Evolutionary conservation across 2,797 vertebrate genomes (phyloP).

Genomic region (Pseudocheirus occidentalis): DNA sequence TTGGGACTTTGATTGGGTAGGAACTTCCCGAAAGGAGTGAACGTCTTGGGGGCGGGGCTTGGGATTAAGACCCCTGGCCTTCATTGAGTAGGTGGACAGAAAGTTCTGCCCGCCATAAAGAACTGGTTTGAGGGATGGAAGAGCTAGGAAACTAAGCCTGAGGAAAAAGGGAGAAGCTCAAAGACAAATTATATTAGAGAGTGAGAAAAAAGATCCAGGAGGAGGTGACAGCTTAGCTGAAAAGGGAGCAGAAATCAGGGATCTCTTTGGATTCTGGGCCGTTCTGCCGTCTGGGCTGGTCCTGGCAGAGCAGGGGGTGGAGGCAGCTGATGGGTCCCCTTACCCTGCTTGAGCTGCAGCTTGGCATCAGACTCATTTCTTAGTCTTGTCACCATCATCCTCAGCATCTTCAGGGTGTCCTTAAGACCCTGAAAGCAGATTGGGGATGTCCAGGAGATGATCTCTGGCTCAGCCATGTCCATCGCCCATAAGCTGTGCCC

Average conservation of each 20-base stretch:
- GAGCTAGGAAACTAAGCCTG: neutral
- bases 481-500: neutral
- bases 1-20: neutral
- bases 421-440: neutral
- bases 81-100: neutral
- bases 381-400: neutral
- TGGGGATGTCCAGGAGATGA: neutral
- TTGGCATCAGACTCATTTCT: neutral
- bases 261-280: neutral
- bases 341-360: neutral
- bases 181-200: neutral
- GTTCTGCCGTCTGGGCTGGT: neutral
- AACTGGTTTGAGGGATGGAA: neutral
- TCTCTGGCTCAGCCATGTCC: neutral
- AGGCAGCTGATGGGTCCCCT: neutral
- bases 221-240: neutral
- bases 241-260: neutral
- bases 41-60: neutral
- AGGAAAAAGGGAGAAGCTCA: neutral
- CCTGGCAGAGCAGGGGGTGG: neutral
- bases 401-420: neutral
- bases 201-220: neutral
- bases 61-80: neutral
- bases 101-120: neutral
- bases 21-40: neutral